Base-by-base conservation (phyloP, 2,113 vertebrate species). In the Ptilonorhynchus violaceus region DNA sequence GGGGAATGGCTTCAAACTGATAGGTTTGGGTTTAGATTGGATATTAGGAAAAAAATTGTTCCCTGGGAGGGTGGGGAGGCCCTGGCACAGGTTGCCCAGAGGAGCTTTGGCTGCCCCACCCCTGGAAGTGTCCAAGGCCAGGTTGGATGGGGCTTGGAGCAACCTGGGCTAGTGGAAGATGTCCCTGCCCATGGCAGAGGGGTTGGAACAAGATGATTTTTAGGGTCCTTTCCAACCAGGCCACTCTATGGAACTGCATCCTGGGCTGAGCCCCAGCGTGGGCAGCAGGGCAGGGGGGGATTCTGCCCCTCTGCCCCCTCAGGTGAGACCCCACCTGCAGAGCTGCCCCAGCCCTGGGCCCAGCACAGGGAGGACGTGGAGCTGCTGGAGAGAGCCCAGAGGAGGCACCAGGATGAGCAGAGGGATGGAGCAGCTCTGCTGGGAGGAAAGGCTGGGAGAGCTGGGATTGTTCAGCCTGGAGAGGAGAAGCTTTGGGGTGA, bases 141-240 rank as follows among this genome's bases (percentile, higher is more conserved):
- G 78, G 33, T 0, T 75, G 78, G 68, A 9, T 9, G 35, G 66
- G 75, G 66, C 58, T 88, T 3, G 62, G 59, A 66, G 31, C 42
- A 49, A 21, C 85, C 42, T 58, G 60, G 39, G 13, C 33, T 30
- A 30, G 24, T 25, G 78, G 16, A 0, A 75, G 30, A 23, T 17
- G 46, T 30, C 60, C 52, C 44, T 89, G 68, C 27, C 68, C 21
- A 7, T 28, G 86, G 37, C 27, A 2, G 17, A 39, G 58, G 52
- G 12, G 18, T 42, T 27, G 68, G 37, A 0, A 4, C 2, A 15
- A 13, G 52, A 3, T 52, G 44, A 0, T 0, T 0, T 66, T 52
- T 20, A 7, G n/a, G 22, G 14, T 21, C 1, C 52, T 5, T 66
- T 28, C 19, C 37, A 52, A 46, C 33, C 18, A 33, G 41, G 18